Percentiles rank a stretch among this genome's conserved stretches.
These are phyloP conservation scores for Pyralis farinalis DNA, from an alignment of 2,888 invertebrate species.

Conservation along the genomic window DNA sequence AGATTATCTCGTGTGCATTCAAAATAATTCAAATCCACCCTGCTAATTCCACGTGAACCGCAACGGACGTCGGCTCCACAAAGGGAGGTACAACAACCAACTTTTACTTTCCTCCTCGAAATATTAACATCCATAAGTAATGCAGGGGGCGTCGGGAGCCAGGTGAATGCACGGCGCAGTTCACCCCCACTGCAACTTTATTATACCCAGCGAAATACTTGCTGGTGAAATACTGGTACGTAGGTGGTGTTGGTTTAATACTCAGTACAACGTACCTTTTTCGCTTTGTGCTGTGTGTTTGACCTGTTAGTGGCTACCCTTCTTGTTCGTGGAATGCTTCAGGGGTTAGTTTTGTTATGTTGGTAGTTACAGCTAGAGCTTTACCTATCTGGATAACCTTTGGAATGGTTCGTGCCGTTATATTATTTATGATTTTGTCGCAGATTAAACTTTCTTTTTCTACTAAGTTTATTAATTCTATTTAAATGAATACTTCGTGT, in stretches of 20 bases:
- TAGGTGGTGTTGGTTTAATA: conserved; percentile 2
- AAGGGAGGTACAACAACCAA: conserved; percentile 14
- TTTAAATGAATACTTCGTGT: no score
- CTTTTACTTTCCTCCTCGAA: conserved; percentile 70
- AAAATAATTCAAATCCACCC: not conserved
- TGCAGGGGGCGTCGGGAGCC: conserved; percentile 31
- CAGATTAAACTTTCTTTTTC: no score
- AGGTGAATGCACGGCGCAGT: conserved; percentile 53
- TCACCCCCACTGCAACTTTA: conserved; percentile 1
- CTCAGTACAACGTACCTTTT: conserved; percentile 8
- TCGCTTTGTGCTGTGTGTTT: conserved; percentile 5
- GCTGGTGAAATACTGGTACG: conserved; percentile 10
- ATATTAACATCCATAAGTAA: conserved; percentile 76
- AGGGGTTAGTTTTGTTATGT: not conserved
- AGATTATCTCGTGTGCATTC: not conserved
- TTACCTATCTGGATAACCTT: not conserved
- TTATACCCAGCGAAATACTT: not conserved
- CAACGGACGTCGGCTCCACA: not conserved
- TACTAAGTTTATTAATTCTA: no score
- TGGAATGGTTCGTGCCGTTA: no score
- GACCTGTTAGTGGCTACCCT: conserved; percentile 3
- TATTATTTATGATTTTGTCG: no score
- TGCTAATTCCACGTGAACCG: not conserved
- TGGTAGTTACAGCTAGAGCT: not conserved
- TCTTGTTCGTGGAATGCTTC: not conserved